Evolutionary conservation across 2,113 vertebrate genomes (phyloP), one percentile per base, ranked within the genome.

Genomic region (Onychostruthus taczanowskii): DNA sequence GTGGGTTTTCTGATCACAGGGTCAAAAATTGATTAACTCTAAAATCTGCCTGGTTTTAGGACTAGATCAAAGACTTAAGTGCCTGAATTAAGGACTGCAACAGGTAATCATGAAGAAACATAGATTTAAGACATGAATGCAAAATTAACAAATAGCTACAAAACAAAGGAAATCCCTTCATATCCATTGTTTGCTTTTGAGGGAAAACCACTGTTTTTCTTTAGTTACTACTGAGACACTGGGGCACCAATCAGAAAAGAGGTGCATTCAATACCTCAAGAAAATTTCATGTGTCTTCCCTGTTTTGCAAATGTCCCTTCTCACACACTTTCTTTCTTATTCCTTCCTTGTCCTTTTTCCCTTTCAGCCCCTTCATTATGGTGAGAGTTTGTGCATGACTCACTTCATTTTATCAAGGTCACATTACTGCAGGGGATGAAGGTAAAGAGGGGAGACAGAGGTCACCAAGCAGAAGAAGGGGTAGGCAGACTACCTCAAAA

Each of bases 171-270:
- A 87, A 86, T 91, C 28, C 63, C 39, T 87, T 91, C 23, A 46
- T 52, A 88, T 27, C 18, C 76, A 72, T 77, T 85, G 84, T 91
- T 95, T 95, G 75, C n/a, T 83, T 97, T 91, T 70, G 35, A 91
- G 69, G 39, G 37, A 83, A 89, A 83, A 55, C 73, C 3, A 0
- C 43, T 87, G 81, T 17, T 95, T 91, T 93, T 83, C 67, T 93
- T 87, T 43, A 47, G 46, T 95, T 94, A 44, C 43, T 83, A 13
- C 43, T 90, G 53, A 83, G 78, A 87, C 70, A 85, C 18, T 26
- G 30, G 26, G 62, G 58, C 89, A 95, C 66, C 62, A 73, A 26
- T 73, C 62, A 76, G 30, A 75, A 73, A 84, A 79, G 33, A 73
- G 10, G 2, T 59, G 9, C 18, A 21, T 78, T 85, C 44, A 15